These are phyloP conservation scores for Petrolisthes cinctipes DNA, from an alignment of 2,888 invertebrate species.

Conservation along the genomic window DNA sequence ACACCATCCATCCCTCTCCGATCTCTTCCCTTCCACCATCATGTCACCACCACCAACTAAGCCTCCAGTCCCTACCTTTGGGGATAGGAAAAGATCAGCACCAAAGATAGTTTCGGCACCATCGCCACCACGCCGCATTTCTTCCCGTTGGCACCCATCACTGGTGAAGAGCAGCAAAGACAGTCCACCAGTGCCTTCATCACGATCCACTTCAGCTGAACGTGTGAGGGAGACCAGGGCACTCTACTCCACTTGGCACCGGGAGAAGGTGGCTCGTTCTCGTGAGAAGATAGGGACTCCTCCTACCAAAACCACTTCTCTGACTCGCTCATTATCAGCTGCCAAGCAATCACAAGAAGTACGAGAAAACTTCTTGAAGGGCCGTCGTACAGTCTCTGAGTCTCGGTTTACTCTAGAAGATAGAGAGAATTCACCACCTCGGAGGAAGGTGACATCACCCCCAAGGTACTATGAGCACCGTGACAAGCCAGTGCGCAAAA, in stretches of 20 bases:
- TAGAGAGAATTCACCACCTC: conserved; percentile 56
- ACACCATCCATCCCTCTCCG: conserved; percentile 58
- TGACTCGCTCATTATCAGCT: conserved; percentile 45
- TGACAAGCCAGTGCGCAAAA: conserved; percentile 24
- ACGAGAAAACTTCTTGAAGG: conserved; percentile 56
- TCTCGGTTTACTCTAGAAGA: conserved; percentile 63
- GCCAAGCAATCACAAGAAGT: conserved; percentile 49
- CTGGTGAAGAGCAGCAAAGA: conserved; percentile 56
- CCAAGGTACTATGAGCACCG: conserved; percentile 34
- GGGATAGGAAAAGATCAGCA: conserved; percentile 52
- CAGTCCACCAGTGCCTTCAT: conserved; percentile 53
- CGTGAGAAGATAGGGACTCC: conserved; percentile 53
- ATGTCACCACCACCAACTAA: conserved; percentile 47
- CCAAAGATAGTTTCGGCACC: conserved; percentile 46
- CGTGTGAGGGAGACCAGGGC: conserved; percentile 62
- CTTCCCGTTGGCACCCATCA: conserved; percentile 65
- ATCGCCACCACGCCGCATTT: conserved; percentile 60
- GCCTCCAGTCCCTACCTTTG: conserved; percentile 59
- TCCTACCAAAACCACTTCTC: conserved; percentile 43
- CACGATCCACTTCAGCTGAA: conserved; percentile 62
- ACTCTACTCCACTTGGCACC: conserved; percentile 63
- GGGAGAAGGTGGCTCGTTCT: conserved; percentile 64
- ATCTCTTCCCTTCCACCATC: conserved; percentile 35
- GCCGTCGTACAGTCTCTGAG: conserved; percentile 64
- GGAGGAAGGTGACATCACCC: conserved; percentile 34